Evolutionary conservation across 2,113 vertebrate species (phyloP).

Genomic region (Cervus canadensis): DNA sequence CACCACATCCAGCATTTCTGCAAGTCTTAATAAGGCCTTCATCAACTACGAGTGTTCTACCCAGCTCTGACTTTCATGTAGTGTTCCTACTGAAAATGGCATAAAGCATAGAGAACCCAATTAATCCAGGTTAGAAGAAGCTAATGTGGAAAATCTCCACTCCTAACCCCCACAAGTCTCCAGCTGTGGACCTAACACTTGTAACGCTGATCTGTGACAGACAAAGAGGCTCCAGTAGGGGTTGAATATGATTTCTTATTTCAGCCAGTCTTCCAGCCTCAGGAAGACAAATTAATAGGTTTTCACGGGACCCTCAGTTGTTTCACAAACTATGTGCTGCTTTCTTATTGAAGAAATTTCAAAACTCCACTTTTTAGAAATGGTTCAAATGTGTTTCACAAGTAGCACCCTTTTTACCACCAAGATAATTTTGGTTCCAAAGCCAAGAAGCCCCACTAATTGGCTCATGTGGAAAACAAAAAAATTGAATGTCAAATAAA

Average conservation of each 20-base stretch:
- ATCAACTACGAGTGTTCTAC: background rate
- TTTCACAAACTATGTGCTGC: background rate
- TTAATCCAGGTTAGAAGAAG: background rate
- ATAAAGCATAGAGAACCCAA: background rate
- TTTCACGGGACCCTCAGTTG: background rate
- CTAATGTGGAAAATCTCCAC: background rate
- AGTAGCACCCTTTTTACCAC: background rate
- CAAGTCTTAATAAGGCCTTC: background rate
- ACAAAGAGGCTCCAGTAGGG: background rate
- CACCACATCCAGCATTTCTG: background rate
- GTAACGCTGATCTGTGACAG: background rate
- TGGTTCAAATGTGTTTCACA: background rate
- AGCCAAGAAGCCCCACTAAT: background rate
- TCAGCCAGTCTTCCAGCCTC: background rate
- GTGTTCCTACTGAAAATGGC: background rate
- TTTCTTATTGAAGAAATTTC: background rate
- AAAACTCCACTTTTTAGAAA: background rate
- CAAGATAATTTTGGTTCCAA: background rate
- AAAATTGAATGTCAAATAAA: background rate
- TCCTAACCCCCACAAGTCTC: background rate
- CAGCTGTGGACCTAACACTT: background rate
- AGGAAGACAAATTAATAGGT: background rate
- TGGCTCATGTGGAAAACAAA: background rate
- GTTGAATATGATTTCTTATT: background rate
- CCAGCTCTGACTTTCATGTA: background rate